A percentile compares a stretch with the other conserved stretches of the same genome.
These are phyloP conservation scores for Eurois occulta DNA, from an alignment of 2,888 invertebrate species.

Conservation along the genomic window DNA sequence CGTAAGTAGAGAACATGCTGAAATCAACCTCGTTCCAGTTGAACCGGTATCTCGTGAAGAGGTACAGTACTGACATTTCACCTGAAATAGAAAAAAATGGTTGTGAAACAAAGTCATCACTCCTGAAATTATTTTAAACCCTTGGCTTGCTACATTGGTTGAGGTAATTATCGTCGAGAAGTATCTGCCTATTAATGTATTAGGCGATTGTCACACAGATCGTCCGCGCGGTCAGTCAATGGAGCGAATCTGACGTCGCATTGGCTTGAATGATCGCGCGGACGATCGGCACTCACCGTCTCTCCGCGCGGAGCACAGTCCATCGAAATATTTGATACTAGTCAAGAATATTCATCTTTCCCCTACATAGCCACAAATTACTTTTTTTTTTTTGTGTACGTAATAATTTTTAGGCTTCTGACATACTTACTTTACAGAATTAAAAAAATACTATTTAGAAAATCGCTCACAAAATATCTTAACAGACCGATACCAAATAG, in stretches of 20 bases:
- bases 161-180: not conserved
- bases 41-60: conserved; percentile 95
- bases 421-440: not conserved
- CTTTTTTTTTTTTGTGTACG: no score
- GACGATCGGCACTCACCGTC: not conserved
- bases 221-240: not conserved
- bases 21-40: conserved; percentile 97
- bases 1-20: conserved; percentile 96
- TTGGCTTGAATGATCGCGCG: not conserved
- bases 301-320: not conserved
- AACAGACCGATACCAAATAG: not conserved
- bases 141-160: not conserved
- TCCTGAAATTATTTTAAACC: not conserved
- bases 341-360: not conserved
- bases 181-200: not conserved
- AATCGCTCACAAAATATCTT: not conserved
- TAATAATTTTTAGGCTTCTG: no score
- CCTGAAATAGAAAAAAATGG: conserved; percentile 88
- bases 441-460: not conserved
- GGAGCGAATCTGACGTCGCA: no score
- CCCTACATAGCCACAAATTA: not conserved
- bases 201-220: not conserved
- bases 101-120: not conserved
- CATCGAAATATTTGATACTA: not conserved
- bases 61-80: conserved; percentile 96